A percentile compares a stretch with the other conserved stretches of the same genome.
Evolutionary conservation across 2,888 invertebrate genomes (phyloP).

Genomic region (Microplitis manilae): DNA sequence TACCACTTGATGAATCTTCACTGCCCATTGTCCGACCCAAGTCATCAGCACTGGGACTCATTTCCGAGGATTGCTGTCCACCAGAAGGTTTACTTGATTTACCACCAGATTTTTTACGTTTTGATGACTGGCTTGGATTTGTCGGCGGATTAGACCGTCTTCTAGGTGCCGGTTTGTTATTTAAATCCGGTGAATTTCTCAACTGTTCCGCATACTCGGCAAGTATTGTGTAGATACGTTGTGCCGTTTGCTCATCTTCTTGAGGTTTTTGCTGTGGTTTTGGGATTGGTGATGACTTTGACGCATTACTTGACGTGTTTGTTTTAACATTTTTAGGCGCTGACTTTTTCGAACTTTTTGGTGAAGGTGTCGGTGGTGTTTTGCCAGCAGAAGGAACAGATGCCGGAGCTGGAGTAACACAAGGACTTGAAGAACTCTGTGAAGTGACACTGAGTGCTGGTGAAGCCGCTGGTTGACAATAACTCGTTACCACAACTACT

Average conservation of each 20-base stretch:
- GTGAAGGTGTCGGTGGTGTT: constrained; percentile 70
- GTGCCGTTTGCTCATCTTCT: constrained; percentile 87
- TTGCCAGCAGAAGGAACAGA: constrained; percentile 71
- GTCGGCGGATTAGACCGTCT: constrained; percentile 83
- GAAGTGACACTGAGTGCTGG: constrained; percentile 75
- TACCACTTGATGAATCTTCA: constrained; percentile 84
- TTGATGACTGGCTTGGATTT: constrained; percentile 80
- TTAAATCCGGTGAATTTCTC: constrained; percentile 84
- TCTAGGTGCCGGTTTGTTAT: constrained; percentile 86
- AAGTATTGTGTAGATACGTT: constrained; percentile 84
- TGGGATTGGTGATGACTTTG: constrained; percentile 79
- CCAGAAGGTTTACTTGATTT: constrained; percentile 74
- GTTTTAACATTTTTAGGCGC: constrained; percentile 76
- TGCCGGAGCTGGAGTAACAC: constrained; percentile 75
- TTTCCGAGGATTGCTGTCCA: constrained; percentile 72
- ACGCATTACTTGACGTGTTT: constrained; percentile 74
- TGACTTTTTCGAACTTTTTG: constrained; percentile 70
- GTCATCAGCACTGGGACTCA: constrained; percentile 79
- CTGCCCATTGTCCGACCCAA: constrained; percentile 81
- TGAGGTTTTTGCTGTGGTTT: constrained; percentile 82
- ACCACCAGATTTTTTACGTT: constrained; percentile 79
- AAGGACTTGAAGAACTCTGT: constrained; percentile 76
- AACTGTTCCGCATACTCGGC: constrained; percentile 87
- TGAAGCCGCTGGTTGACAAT: constrained; percentile 74
- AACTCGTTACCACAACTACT: constrained; percentile 76